These are phyloP conservation scores for Plotosus lineatus DNA, from an alignment of 2,113 vertebrate species.

Conservation along the genomic window DNA sequence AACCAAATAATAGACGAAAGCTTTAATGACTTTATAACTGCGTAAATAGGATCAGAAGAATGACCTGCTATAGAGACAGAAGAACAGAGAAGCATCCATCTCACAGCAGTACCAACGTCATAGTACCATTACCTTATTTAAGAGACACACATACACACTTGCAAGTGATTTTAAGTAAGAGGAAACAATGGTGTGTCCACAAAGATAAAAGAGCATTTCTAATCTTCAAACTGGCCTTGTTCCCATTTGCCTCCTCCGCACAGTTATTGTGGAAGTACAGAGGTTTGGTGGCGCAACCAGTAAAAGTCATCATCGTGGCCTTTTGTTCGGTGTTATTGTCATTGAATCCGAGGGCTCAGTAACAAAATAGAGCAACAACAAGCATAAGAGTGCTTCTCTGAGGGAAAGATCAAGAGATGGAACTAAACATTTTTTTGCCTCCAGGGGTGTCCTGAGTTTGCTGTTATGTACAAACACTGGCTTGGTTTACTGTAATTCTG, in stretches of 20 bases:
- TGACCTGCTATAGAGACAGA: background rate
- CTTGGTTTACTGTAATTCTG: conserved; percentile 57
- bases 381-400: conserved; percentile 61
- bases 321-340: conserved; percentile 68
- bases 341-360: conserved; percentile 67
- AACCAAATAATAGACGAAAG: conserved; percentile 4
- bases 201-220: conserved; percentile 36
- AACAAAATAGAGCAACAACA: conserved; percentile 67
- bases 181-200: conserved; percentile 11
- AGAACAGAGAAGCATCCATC: conserved; percentile 9
- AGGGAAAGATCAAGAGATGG: conserved; percentile 54
- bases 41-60: background rate
- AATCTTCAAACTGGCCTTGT: conserved; percentile 30
- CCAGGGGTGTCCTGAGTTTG: conserved; percentile 50
- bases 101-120: conserved; percentile 15
- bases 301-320: conserved; percentile 54
- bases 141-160: conserved; percentile 7
- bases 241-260: conserved; percentile 58
- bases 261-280: conserved; percentile 67
- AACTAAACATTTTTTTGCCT: conserved; percentile 53
- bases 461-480: conserved; percentile 59
- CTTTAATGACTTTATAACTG: conserved; percentile 11
- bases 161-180: conserved; percentile 10
- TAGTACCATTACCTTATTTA: conserved; percentile 38
- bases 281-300: conserved; percentile 58